phyloP scores from a whole-genome alignment of 2,113 vertebrate genomes.

The Apistogramma diplotaenia region DNA sequence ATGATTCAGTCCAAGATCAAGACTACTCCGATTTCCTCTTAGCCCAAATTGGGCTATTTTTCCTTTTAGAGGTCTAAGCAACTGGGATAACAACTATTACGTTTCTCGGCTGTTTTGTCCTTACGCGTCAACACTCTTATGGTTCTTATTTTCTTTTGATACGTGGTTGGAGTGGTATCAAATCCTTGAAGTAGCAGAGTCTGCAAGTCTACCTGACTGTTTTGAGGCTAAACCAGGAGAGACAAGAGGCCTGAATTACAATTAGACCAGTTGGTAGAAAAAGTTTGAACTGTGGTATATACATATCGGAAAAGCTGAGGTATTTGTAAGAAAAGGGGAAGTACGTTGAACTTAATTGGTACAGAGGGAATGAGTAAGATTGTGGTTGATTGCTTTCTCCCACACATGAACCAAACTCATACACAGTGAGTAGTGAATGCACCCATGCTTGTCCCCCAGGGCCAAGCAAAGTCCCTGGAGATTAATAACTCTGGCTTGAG shows the following conservation, averaged over 20 bases:
- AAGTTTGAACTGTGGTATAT: slow-evolving; percentile 19
- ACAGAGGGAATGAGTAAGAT: background rate
- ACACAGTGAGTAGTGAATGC: slow-evolving; percentile 19
- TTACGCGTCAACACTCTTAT: slow-evolving; percentile 46
- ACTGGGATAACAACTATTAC: slow-evolving; percentile 60
- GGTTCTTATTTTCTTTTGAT: slow-evolving; percentile 54
- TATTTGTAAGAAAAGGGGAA: slow-evolving; percentile 6
- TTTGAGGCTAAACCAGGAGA: slow-evolving; percentile 6
- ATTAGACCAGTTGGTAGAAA: slow-evolving; percentile 3
- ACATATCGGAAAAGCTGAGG: slow-evolving; percentile 39
- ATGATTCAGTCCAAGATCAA: slow-evolving; percentile 52
- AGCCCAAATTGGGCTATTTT: slow-evolving; percentile 58
- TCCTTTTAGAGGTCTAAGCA: slow-evolving; percentile 26
- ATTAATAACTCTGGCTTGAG: slow-evolving; percentile 58
- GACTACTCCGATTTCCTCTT: slow-evolving; percentile 51
- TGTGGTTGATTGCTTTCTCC: background rate
- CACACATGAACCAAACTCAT: slow-evolving; percentile 1
- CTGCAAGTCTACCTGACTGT: slow-evolving; percentile 41
- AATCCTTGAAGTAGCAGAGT: slow-evolving; percentile 25
- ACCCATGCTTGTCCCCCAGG: slow-evolving; percentile 30
- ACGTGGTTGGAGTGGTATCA: slow-evolving; percentile 43
- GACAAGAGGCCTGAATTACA: slow-evolving; percentile 19
- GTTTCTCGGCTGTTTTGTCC: slow-evolving; percentile 46
- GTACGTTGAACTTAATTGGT: background rate
- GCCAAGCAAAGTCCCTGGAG: slow-evolving; percentile 41